These are phyloP conservation scores for Agonopterix heracliana DNA, from an alignment of 2,888 invertebrate genomes.

Conservation along the genomic window DNA sequence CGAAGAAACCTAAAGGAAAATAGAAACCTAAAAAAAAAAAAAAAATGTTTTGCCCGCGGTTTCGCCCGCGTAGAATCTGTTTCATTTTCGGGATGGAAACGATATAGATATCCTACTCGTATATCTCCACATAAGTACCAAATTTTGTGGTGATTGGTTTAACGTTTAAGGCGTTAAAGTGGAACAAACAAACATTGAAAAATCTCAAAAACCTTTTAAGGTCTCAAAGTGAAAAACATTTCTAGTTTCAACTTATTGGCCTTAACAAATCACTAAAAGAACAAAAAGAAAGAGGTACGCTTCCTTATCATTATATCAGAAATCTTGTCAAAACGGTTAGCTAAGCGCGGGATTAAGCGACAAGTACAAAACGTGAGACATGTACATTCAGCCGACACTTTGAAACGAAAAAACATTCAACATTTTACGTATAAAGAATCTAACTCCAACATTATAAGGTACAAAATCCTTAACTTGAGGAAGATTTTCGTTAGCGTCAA, in stretches of 20 bases:
- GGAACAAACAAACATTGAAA: too few relatives aligned
- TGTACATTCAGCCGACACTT: conserved; percentile 29
- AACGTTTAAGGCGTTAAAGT: too few relatives aligned
- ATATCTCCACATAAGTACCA: too few relatives aligned
- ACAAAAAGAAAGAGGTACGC: conserved; percentile 19
- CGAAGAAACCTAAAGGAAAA: too few relatives aligned
- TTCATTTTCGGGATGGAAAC: too few relatives aligned
- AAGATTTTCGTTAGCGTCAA: conserved; percentile 40
- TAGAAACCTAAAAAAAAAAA: too few relatives aligned
- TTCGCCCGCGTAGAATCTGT: too few relatives aligned
- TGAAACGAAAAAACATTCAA: conserved; percentile 16
- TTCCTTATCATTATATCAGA: conserved; percentile 53
- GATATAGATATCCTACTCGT: too few relatives aligned
- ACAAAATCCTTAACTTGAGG: conserved; percentile 16
- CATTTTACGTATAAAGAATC: conserved; percentile 6
- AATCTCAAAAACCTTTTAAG: too few relatives aligned
- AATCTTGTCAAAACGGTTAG: conserved; percentile 74
- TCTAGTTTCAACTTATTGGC: neutral
- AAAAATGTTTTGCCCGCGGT: too few relatives aligned
- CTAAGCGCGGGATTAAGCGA: conserved; percentile 68
- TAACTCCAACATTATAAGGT: conserved; percentile 25
- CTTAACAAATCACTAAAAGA: neutral
- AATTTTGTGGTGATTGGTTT: too few relatives aligned
- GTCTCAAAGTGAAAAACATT: too few relatives aligned
- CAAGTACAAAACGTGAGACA: conserved; percentile 67